phyloP scores from a whole-genome alignment of 2,797 vertebrate species.

The Bryconaethiops microstoma region DNA sequence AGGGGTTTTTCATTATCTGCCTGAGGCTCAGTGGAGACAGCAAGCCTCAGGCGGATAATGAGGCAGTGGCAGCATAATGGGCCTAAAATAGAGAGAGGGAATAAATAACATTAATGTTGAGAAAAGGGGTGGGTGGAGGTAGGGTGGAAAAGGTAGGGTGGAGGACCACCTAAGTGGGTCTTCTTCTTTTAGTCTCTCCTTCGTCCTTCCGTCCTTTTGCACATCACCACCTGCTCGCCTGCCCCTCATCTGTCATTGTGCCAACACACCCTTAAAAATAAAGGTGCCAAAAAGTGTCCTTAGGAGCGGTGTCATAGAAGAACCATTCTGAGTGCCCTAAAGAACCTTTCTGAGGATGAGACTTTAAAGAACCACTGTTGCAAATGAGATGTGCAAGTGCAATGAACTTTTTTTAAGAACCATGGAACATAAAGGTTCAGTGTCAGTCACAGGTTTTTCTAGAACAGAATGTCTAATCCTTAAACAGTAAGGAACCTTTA shows the following conservation, averaged over 20 bases:
- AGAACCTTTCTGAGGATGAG: not conserved
- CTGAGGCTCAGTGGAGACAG: conserved; percentile 36
- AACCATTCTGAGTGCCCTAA: not conserved
- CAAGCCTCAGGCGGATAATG: conserved; percentile 49
- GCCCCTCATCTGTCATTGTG: not conserved
- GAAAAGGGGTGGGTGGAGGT: conserved; percentile 47
- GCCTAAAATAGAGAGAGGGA: conserved; percentile 45
- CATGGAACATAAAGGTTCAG: no score
- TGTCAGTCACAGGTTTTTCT: no score
- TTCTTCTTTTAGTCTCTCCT: not conserved
- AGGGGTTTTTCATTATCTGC: conserved; percentile 28
- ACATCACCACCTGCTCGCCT: not conserved
- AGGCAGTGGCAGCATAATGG: conserved; percentile 51
- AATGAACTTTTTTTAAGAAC: no score
- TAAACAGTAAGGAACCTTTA: no score
- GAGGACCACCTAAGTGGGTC: conserved; percentile 9
- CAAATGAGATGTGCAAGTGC: not conserved
- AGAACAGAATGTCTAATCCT: no score
- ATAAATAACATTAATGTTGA: conserved; percentile 55
- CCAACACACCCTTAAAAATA: not conserved
- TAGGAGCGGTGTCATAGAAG: not conserved
- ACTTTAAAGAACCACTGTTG: not conserved
- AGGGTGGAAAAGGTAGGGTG: conserved; percentile 44
- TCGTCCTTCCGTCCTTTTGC: not conserved
- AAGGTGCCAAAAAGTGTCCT: not conserved